Evolutionary conservation across 2,888 invertebrate genomes (phyloP).

Genomic region (Hipparchia semele): DNA sequence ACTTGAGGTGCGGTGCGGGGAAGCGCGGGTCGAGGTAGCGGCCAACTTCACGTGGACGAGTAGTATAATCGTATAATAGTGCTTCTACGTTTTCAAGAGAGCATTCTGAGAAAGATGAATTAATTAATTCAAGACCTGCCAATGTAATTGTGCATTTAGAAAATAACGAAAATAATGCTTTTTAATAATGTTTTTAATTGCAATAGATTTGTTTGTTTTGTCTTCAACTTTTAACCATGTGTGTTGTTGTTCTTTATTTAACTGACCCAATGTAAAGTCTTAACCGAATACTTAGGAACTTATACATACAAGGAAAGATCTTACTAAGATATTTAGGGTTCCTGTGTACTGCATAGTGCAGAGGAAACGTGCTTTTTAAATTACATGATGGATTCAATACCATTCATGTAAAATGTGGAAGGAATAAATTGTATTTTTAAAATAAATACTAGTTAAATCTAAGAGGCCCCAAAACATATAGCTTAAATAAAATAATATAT

Average conservation of each 20-base stretch:
- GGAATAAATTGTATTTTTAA: neutral
- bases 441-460: neutral
- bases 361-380: neutral
- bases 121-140: no score
- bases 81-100: no score
- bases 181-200: neutral
- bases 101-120: no score
- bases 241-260: neutral
- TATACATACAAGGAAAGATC: neutral
- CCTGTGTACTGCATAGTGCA: neutral
- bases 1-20: no score
- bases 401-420: neutral
- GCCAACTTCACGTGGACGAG: no score
- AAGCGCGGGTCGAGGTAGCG: no score
- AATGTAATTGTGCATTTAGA: neutral
- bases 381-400: neutral
- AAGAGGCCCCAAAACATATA: neutral
- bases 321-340: neutral
- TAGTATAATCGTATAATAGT: no score
- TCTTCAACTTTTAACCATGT: neutral
- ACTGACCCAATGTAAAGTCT: neutral
- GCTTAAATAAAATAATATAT: neutral
- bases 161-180: neutral
- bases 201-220: neutral
- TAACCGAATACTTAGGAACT: conserved; percentile 5